phyloP scores from a whole-genome alignment of 2,888 invertebrate species.

The Andrena bicolor region DNA sequence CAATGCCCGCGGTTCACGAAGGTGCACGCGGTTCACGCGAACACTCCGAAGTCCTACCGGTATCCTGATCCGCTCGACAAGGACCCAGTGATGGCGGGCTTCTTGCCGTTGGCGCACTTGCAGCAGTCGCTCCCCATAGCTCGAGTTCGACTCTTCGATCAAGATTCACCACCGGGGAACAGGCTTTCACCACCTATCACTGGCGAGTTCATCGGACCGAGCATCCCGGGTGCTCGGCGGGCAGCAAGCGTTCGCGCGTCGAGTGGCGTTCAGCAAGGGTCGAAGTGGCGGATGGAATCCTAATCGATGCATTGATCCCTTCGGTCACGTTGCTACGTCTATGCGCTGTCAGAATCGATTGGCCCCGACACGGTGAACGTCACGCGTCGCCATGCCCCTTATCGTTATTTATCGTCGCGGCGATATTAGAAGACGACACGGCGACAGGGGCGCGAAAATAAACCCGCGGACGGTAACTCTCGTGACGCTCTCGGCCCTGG shows the following conservation, averaged over 20 bases:
- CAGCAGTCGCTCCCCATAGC: conserved; percentile 84
- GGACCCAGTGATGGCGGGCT: conserved; percentile 72
- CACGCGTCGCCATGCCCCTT: conserved; percentile 21
- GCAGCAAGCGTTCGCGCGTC: not conserved
- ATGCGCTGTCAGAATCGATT: too few relatives aligned
- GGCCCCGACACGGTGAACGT: not conserved
- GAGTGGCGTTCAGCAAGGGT: conserved; percentile 3
- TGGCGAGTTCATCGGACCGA: conserved; percentile 7
- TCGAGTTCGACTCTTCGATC: conserved; percentile 7
- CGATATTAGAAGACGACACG: conserved; percentile 16
- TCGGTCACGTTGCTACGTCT: not conserved
- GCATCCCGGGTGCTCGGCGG: too few relatives aligned
- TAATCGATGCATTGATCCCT: conserved; percentile 52
- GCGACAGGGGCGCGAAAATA: conserved; percentile 53
- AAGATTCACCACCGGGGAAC: conserved; percentile 32
- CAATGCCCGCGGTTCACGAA: not conserved
- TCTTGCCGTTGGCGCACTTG: conserved; percentile 83
- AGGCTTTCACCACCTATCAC: conserved; percentile 34
- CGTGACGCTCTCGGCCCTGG: conserved; percentile 46
- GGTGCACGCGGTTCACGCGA: not conserved
- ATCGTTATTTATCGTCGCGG: conserved; percentile 13
- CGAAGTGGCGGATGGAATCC: conserved; percentile 55
- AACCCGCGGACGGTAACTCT: conserved; percentile 46
- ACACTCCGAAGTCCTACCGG: conserved; percentile 63
- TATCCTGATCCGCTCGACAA: conserved; percentile 75